Base-by-base conservation (phyloP, 2,113 vertebrate species). In the Macquaria australasica region DNA sequence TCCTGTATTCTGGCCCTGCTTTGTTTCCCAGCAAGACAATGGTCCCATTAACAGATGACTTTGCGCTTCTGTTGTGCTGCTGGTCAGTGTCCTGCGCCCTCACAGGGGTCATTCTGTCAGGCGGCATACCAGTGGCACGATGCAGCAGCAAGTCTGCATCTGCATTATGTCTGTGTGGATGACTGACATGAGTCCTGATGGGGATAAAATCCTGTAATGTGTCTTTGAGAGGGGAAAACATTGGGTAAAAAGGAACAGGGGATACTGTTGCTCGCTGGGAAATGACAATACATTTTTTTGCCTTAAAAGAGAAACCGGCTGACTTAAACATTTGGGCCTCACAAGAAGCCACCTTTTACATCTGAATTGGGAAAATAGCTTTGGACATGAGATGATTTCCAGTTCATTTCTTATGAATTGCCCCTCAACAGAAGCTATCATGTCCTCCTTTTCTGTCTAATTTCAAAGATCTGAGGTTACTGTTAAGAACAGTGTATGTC, bases 21-120 rank as follows among this genome's bases (percentile, higher is more conserved):
- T 92, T 95, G 92, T 94, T 83, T 73, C 53, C 48, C 64, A 59
- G 21, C 68, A 79, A 79, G 62, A 94, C 93, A 94, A 94, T 90
- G 85, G 84, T 77, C 51, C 76, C 68, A 77, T 83, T 90, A 91
- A 87, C 89, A 80, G 90, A 94, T 94, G 93, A 95, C 89, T 91
- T 78, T 62, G 93, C 90, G 0, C 70, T 95, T 92, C 89, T 90
- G 86, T 95, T 95, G 91, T 95, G 67, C 72, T 77, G 81, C 31
- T 11, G 60, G 67, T 80, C 78, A 51, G 77, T 41, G 83, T 66
- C 58, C 71, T 74, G 82, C 16, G 16, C 72, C 82, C 86, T 90
- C 74, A 55, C 77, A 66, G 79, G 37, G 89, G 83, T 89, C 84
- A 73, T 7, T 41, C 75, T 81, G 86, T 71, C 75, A 73, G 79